These are phyloP conservation scores for Hiodon tergisus DNA, from an alignment of 2,113 vertebrate genomes.

Conservation along the genomic window DNA sequence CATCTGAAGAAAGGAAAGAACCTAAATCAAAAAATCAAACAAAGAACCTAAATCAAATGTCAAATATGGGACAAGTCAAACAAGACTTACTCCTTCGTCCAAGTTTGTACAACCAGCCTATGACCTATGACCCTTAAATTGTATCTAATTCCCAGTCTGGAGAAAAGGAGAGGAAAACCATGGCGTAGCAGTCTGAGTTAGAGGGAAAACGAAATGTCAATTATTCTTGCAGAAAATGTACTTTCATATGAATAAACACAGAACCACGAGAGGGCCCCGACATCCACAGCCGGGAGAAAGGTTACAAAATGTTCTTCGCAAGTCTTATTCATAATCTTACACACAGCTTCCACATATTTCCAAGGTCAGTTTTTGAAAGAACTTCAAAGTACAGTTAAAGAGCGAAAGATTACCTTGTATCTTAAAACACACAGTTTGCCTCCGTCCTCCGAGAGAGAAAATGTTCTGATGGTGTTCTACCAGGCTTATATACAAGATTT, in stretches of 20 bases:
- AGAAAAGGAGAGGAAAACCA: too few relatives aligned
- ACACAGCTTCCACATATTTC: background rate
- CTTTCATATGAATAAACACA: too few relatives aligned
- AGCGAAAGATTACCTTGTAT: background rate
- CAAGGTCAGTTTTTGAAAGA: too few relatives aligned
- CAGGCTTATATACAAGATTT: constrained; percentile 49
- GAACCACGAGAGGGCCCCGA: too few relatives aligned
- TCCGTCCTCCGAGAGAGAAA: background rate
- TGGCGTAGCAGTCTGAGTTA: background rate
- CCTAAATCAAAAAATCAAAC: background rate
- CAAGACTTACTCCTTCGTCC: background rate
- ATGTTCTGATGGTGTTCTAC: constrained; percentile 22
- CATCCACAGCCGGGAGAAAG: too few relatives aligned
- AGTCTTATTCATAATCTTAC: background rate
- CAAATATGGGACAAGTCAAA: background rate
- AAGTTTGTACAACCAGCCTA: background rate
- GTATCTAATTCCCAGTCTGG: background rate
- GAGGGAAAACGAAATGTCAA: background rate
- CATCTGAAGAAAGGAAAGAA: background rate
- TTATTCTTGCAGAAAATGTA: too few relatives aligned
- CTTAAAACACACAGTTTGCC: background rate
- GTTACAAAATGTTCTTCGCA: too few relatives aligned
- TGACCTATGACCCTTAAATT: constrained; percentile 7
- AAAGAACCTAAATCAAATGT: background rate
- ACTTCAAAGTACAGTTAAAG: too few relatives aligned